These are phyloP conservation scores for Oncorhynchus nerka DNA, from an alignment of 2,113 vertebrate genomes.

Conservation along the genomic window DNA sequence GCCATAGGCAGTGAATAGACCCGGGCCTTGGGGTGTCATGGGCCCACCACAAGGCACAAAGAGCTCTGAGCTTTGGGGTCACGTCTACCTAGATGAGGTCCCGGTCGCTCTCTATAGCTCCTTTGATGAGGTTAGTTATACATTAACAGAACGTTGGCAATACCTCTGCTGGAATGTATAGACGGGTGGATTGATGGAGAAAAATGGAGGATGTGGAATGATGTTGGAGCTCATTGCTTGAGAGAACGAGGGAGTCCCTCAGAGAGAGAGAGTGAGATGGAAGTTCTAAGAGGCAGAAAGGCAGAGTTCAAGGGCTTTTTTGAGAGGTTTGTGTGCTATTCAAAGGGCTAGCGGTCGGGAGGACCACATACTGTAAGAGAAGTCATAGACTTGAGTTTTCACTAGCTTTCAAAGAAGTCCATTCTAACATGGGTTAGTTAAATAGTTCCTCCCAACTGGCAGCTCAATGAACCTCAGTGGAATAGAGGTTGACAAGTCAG, in stretches of 20 bases:
- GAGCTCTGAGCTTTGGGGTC: constrained; percentile 26
- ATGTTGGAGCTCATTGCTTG: constrained; percentile 26
- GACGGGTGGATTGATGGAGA: background rate
- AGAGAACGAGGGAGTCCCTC: constrained; percentile 4
- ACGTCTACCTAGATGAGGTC: constrained; percentile 43
- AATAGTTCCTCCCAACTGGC: no score
- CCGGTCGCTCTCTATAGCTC: constrained; percentile 2
- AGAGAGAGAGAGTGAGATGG: background rate
- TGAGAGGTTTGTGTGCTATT: background rate
- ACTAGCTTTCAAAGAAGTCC: background rate
- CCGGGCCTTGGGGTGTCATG: constrained; percentile 14
- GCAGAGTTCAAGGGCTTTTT: constrained; percentile 24
- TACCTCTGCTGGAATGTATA: constrained; percentile 13
- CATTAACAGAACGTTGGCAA: constrained; percentile 49
- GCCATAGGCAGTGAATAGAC: constrained; percentile 53
- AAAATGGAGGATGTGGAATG: constrained; percentile 25
- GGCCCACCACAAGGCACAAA: constrained; percentile 36
- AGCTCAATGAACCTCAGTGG: no score
- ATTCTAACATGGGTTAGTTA: no score
- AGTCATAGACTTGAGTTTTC: background rate
- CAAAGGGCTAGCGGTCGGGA: background rate
- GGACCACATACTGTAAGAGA: constrained; percentile 4
- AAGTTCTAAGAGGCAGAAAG: constrained; percentile 23
- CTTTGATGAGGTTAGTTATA: constrained; percentile 65
- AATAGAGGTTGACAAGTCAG: no score